Conservation (phyloP, 2,888 invertebrate genomes). For the Orthosia incerta region DNA sequence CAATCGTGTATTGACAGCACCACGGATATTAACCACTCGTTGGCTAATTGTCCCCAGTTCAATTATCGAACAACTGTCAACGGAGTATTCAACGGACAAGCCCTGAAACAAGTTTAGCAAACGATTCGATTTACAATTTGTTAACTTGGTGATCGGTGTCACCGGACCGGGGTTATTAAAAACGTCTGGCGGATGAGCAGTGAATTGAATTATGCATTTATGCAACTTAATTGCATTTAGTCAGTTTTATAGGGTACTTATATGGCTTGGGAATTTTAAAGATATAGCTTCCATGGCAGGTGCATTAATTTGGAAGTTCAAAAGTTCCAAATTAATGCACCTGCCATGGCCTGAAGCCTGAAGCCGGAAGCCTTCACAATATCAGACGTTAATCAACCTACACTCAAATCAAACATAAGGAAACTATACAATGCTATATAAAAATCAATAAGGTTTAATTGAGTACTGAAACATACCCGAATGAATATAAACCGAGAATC, state of each 20-base stretch:
- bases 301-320: background rate
- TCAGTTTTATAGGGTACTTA: background rate
- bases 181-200: constrained; percentile 4
- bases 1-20: constrained; percentile 84
- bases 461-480: background rate
- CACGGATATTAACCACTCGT: constrained; percentile 89
- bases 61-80: constrained; percentile 89
- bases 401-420: background rate
- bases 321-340: too few relatives aligned
- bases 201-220: background rate
- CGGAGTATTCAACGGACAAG: constrained; percentile 75
- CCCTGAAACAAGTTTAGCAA: constrained; percentile 78
- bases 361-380: background rate
- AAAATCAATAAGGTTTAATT: background rate
- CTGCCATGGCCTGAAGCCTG: too few relatives aligned
- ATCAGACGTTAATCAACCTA: background rate
- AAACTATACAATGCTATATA: background rate
- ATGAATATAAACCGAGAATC: background rate
- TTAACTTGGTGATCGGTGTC: constrained; percentile 63
- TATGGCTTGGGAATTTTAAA: background rate
- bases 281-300: background rate
- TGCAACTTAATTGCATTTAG: background rate
- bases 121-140: constrained; percentile 73
- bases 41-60: constrained; percentile 89
- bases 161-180: constrained; percentile 36